phyloP scores from a whole-genome alignment of 2,888 invertebrate species.

The Pocota personata region DNA sequence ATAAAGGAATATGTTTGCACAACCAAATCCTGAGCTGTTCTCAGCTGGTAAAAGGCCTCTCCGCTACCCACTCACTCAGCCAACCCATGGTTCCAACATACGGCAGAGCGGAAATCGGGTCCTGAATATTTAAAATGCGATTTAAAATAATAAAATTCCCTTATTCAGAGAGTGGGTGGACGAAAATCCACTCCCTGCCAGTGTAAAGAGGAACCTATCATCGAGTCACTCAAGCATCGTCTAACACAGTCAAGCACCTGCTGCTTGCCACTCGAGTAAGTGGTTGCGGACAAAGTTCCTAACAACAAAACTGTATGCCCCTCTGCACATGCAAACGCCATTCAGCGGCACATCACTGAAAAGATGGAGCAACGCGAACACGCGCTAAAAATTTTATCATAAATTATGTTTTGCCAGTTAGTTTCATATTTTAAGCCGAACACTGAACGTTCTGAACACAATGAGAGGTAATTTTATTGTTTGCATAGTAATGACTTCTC shows the following conservation, averaged over 20 bases:
- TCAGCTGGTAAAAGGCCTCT: not conserved
- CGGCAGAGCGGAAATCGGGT: conserved; percentile 39
- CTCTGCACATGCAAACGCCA: not conserved
- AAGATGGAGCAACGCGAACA: conserved; percentile 5
- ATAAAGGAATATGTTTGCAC: conserved; percentile 28
- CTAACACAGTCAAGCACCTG: conserved; percentile 33
- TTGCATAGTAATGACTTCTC: conserved; percentile 74
- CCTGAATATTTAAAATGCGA: conserved; percentile 63
- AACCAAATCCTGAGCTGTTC: conserved; percentile 13
- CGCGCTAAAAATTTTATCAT: conserved; percentile 54
- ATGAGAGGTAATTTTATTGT: conserved; percentile 75
- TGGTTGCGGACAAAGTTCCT: conserved; percentile 19
- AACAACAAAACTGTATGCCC: conserved; percentile 18
- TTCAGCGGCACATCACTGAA: not conserved
- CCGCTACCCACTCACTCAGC: not conserved
- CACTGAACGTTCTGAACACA: conserved; percentile 36
- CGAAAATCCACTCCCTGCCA: not conserved
- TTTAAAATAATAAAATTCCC: conserved; percentile 53
- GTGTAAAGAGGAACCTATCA: not conserved
- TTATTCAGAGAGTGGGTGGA: not conserved
- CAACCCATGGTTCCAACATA: not conserved
- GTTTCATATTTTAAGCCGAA: conserved; percentile 54
- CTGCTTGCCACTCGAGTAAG: conserved; percentile 13
- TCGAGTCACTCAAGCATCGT: conserved; percentile 6
- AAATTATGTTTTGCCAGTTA: conserved; percentile 62